Percentiles rank a stretch among this genome's conserved stretches.
Evolutionary conservation across 2,888 invertebrate genomes (phyloP).

Genomic region (Hermodice carunculata): DNA sequence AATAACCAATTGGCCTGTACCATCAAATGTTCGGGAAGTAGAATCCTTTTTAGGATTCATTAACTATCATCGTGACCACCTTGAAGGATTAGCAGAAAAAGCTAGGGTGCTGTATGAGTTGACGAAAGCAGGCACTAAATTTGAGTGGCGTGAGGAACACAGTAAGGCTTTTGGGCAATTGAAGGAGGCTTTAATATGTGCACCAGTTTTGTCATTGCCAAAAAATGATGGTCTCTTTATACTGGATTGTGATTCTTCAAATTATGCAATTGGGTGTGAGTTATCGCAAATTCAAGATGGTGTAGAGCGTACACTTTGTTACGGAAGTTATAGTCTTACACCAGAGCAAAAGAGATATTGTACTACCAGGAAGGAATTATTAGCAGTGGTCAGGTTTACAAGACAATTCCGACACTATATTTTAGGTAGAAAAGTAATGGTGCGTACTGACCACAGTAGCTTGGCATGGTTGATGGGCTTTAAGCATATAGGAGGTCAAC

Average conservation of each 20-base stretch:
- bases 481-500: conserved; percentile 26
- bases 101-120: conserved; percentile 24
- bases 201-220: conserved; percentile 32
- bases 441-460: conserved; percentile 45
- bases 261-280: conserved; percentile 26
- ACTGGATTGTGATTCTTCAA: conserved; percentile 31
- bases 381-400: conserved; percentile 34
- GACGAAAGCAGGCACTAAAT: conserved; percentile 20
- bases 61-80: conserved; percentile 20
- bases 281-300: conserved; percentile 31
- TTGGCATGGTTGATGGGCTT: conserved; percentile 38
- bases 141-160: conserved; percentile 32
- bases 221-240: conserved; percentile 22
- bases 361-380: conserved; percentile 26
- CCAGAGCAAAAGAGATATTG: conserved; percentile 32
- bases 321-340: conserved; percentile 30
- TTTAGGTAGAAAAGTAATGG: conserved; percentile 34
- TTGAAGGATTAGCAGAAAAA: conserved; percentile 17
- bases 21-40: not conserved
- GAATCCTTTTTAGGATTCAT: not conserved
- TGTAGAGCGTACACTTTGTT: conserved; percentile 27
- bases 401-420: conserved; percentile 45
- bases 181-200: conserved; percentile 23
- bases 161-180: conserved; percentile 28
- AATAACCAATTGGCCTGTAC: not conserved